phyloP scores from a whole-genome alignment of 2,797 vertebrate species.

The Catostomus latipinnis region DNA sequence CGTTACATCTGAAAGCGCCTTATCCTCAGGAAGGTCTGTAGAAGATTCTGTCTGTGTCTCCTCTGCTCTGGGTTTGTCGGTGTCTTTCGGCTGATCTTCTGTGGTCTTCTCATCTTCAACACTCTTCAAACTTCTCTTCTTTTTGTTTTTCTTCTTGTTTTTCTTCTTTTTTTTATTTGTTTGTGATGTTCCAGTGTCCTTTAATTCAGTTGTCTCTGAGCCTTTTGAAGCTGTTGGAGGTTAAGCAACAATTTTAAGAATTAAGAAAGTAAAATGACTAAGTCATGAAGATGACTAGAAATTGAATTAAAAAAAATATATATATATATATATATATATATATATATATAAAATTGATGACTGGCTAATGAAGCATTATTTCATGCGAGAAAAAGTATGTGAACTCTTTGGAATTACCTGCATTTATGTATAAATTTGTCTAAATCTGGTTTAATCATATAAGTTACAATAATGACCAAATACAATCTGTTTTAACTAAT shows the following conservation, averaged over 20 bases:
- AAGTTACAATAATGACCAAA: no score
- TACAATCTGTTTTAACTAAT: no score
- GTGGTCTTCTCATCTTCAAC: not conserved
- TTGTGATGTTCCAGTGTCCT: not conserved
- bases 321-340: no score
- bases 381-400: no score
- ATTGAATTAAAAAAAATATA: no score
- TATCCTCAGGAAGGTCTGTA: no score
- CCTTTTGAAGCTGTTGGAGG: not conserved
- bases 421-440: no score
- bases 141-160: constrained; percentile 15
- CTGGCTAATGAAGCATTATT: no score
- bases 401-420: no score
- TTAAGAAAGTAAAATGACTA: not conserved
- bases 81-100: not conserved
- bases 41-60: not conserved
- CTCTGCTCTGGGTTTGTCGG: not conserved
- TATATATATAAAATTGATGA: no score
- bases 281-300: no score
- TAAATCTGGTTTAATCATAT: no score
- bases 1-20: constrained; percentile 43
- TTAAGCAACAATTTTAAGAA: not conserved
- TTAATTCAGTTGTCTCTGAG: not conserved
- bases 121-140: not conserved
- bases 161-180: constrained; percentile 20